Base-by-base conservation (phyloP, 2,888 invertebrate genomes). In the Thelaira solivaga region DNA sequence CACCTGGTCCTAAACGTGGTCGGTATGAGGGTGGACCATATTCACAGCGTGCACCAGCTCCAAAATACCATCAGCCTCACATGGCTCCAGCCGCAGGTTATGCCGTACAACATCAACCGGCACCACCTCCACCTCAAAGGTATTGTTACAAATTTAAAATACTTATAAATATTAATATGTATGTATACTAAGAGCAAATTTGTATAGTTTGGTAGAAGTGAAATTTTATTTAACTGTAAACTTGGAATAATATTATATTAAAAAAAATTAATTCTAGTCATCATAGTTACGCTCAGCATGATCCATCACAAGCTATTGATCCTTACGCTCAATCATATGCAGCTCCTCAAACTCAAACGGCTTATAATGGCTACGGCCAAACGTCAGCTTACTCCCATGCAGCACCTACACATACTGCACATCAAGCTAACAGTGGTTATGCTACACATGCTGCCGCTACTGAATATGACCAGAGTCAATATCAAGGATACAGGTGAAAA, bases 391-490 rank as follows among this genome's bases (percentile, higher is more conserved):
- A 89, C 80, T 80, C 85, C 57, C 55, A 85, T 18, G 83, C 85
- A 69, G 82, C 83, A 8, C 59, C 80, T 10, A 77, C 83, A 34
- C 82, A 86, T 5, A 81, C 84, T 59, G 62, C 86, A 10, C 80
- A 88, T 4, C 83, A 87, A 24, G 81, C 88, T 4, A 85, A 83
- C 72, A 85, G 82, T 76, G 86, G 86, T 36, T 89, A 89, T 81
- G 83, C 87, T 18, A 83, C 85, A 45, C 67, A 72, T 55, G 53
- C 76, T 67, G 76, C 76, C 65, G 76, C 83, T 61, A 82, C 84
- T 22, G 89, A 89, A 76, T 89, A 89, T 78, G 89, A 89, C 83
- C 89, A 88, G 76, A 88, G 87, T 81, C 89, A 89, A 80, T 89
- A 89, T 81, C 88, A 88, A 78, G 85, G 85, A 76, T 89, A 89